These are phyloP conservation scores for Oncopodura yosiiana DNA, from an alignment of 1,140 invertebrate species.

Conservation along the genomic window DNA sequence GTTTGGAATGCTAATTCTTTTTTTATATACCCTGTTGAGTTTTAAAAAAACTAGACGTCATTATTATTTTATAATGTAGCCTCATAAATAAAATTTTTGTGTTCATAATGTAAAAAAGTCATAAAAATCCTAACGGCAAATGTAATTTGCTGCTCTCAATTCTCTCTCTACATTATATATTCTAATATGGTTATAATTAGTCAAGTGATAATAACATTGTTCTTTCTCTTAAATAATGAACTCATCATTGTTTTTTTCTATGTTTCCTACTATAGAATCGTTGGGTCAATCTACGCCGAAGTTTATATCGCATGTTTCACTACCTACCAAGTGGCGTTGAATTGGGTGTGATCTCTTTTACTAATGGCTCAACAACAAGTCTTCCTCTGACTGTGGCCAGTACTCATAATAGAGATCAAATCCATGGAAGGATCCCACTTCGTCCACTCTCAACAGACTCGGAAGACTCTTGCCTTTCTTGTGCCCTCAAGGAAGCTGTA, in stretches of 20 bases:
- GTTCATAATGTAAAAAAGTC: too few species aligned
- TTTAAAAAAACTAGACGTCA: too few species aligned
- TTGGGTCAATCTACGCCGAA: constrained; percentile 35
- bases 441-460: constrained; percentile 27
- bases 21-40: too few species aligned
- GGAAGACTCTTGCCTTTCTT: constrained; percentile 29
- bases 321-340: constrained; percentile 36
- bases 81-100: too few species aligned
- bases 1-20: too few species aligned
- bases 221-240: not conserved
- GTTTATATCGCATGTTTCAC: constrained; percentile 36
- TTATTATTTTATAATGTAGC: too few species aligned
- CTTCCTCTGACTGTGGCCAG: constrained; percentile 36
- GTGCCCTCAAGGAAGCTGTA: constrained; percentile 26
- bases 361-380: constrained; percentile 28
- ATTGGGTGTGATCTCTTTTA: constrained; percentile 36
- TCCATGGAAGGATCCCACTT: constrained; percentile 37
- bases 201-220: not conserved
- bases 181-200: too few species aligned
- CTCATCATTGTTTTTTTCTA: not conserved
- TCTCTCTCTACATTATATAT: too few species aligned
- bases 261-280: constrained; percentile 27
- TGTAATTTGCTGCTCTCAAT: too few species aligned
- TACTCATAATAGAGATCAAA: constrained; percentile 36
- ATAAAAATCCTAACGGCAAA: too few species aligned